Evolutionary conservation across 2,113 vertebrate genomes (phyloP).

Genomic region (Hipposideros armiger): DNA sequence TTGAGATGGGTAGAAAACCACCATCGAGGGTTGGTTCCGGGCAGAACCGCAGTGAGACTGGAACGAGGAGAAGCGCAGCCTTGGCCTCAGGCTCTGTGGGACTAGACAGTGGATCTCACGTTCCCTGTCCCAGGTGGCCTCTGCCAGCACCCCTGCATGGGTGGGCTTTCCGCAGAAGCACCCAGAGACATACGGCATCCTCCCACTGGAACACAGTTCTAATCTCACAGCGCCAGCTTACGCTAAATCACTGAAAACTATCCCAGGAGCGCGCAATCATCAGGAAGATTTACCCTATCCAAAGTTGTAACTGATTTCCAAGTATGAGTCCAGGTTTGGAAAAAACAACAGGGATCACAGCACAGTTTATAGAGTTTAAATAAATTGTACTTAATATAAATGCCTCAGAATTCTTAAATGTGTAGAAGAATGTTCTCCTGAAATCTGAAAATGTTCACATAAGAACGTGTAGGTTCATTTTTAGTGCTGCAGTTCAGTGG

Average conservation of each 20-base stretch:
- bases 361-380: not conserved
- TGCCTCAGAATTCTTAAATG: not conserved
- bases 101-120: not conserved
- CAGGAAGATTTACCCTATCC: not conserved
- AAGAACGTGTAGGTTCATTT: not conserved
- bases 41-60: not conserved
- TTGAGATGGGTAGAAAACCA: not conserved
- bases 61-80: not conserved
- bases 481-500: not conserved
- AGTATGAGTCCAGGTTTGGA: constrained; percentile 2
- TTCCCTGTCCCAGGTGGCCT: not conserved
- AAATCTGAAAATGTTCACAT: constrained; percentile 2
- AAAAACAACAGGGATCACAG: not conserved
- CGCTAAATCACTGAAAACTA: not conserved
- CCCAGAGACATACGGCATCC: not conserved
- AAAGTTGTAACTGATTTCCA: not conserved
- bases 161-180: not conserved
- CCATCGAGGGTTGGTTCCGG: not conserved
- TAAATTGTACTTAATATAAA: not conserved
- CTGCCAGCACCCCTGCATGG: not conserved
- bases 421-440: not conserved
- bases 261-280: not conserved
- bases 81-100: not conserved
- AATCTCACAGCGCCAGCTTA: not conserved
- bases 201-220: not conserved